These are phyloP conservation scores for Drosophila borealis DNA, from an alignment of 2,888 invertebrate species.

Conservation along the genomic window DNA sequence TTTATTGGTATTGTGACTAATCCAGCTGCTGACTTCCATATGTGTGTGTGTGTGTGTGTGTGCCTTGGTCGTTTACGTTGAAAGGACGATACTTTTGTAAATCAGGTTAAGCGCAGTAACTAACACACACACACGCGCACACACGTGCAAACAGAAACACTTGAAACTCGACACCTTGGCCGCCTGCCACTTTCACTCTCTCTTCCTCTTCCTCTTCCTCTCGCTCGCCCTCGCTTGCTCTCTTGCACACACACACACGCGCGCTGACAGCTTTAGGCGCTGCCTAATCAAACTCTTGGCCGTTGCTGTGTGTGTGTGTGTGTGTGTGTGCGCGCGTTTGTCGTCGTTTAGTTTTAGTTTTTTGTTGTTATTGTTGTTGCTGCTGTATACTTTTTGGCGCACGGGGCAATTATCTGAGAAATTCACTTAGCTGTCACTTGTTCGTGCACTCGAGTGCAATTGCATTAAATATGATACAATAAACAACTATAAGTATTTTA, in stretches of 20 bases:
- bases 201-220: background rate
- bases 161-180: constrained; percentile 47
- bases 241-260: constrained; percentile 20
- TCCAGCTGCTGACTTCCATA: constrained; percentile 63
- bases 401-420: constrained; percentile 57
- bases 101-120: constrained; percentile 69
- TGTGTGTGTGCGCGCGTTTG: constrained; percentile 9
- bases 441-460: constrained; percentile 53
- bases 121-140: constrained; percentile 12
- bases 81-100: constrained; percentile 68
- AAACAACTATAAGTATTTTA: constrained; percentile 35
- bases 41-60: constrained; percentile 35
- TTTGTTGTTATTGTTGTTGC: background rate
- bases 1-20: constrained; percentile 41
- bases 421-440: constrained; percentile 72
- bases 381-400: constrained; percentile 53
- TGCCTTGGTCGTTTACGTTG: constrained; percentile 20
- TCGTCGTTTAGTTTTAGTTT: constrained; percentile 22
- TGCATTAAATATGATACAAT: constrained; percentile 67
- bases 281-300: constrained; percentile 37
- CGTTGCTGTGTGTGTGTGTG: constrained; percentile 20
- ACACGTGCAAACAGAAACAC: constrained; percentile 10
- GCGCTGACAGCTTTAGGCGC: constrained; percentile 11
- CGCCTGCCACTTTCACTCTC: constrained; percentile 27
- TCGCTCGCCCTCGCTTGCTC: constrained; percentile 6